phyloP scores from a whole-genome alignment of 64 coral and sea anemone genomes.

The Montipora cactus region DNA sequence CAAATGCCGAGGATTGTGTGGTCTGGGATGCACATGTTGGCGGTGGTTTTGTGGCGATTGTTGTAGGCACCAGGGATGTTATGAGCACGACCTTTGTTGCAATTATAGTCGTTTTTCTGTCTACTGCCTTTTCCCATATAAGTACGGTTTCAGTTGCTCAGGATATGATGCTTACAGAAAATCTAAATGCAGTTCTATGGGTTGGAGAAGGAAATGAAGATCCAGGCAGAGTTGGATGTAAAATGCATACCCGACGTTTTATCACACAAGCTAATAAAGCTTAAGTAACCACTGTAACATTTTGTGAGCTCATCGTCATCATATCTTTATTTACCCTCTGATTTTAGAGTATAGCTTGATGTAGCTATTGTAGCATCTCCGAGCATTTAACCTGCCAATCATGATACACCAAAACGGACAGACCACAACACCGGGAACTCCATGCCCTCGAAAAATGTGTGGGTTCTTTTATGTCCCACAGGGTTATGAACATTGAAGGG shows the following conservation, averaged over 20 bases:
- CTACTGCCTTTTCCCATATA: background rate
- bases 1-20: conserved; percentile 32
- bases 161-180: background rate
- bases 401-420: no score
- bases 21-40: conserved; percentile 19
- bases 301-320: no score
- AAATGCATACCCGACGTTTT: background rate
- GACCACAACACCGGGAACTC: no score
- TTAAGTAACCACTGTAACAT: no score
- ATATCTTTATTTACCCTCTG: no score
- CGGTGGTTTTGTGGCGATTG: conserved; percentile 53
- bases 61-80: conserved; percentile 59
- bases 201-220: background rate
- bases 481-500: no score
- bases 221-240: background rate
- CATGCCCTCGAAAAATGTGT: no score
- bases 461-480: no score
- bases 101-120: background rate
- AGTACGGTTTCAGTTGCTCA: background rate
- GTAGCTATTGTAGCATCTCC: no score
- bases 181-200: background rate
- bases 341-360: no score
- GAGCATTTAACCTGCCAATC: no score
- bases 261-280: no score
- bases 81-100: conserved; percentile 58